These are phyloP conservation scores for Ceryle rudis DNA, from an alignment of 2,797 vertebrate genomes.

Conservation along the genomic window DNA sequence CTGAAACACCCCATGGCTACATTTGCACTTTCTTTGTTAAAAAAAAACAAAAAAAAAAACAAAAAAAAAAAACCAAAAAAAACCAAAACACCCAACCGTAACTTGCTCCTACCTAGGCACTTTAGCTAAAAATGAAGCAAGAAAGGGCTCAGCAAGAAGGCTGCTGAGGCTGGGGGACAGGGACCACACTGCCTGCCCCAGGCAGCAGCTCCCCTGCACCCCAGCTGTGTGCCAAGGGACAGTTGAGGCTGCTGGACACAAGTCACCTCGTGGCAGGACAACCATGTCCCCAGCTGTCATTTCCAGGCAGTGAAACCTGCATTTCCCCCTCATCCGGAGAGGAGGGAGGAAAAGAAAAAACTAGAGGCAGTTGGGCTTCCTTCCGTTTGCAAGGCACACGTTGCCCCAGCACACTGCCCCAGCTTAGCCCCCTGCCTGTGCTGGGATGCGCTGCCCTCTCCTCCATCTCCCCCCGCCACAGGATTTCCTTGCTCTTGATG, in stretches of 20 bases:
- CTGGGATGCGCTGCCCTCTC: background rate
- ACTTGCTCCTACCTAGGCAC: background rate
- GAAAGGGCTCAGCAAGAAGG: background rate
- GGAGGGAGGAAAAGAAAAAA: background rate
- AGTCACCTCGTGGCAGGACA: background rate
- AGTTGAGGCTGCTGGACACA: background rate
- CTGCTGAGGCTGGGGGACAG: background rate
- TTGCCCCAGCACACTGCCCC: background rate
- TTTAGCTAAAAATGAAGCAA: background rate
- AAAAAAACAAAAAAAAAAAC: background rate
- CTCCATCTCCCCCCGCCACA: background rate
- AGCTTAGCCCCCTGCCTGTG: background rate
- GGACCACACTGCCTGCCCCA: background rate
- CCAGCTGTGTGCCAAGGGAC: background rate
- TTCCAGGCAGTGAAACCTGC: background rate
- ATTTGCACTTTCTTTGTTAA: background rate
- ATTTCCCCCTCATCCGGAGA: background rate
- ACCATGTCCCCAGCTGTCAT: constrained; percentile 33
- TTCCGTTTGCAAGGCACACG: background rate
- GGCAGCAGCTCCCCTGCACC: background rate
- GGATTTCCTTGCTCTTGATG: constrained; percentile 67
- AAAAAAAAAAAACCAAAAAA: background rate
- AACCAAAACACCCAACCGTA: accelerated
- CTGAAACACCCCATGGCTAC: background rate
- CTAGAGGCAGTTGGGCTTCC: constrained; percentile 17